Evolutionary conservation across 2,797 vertebrate genomes (phyloP).

Genomic region (Pseudochaenichthys georgianus): DNA sequence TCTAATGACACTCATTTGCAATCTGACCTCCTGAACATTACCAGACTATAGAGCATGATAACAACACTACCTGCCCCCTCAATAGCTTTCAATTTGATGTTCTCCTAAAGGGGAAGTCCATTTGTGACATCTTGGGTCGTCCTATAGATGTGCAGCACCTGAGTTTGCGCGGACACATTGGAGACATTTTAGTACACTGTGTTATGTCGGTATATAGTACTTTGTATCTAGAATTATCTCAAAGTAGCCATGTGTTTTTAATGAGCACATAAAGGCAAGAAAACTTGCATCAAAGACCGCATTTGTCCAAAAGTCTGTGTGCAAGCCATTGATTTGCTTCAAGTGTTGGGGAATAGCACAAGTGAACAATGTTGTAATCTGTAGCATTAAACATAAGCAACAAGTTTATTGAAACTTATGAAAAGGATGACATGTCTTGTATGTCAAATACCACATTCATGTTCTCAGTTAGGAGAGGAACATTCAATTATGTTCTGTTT

Average conservation of each 20-base stretch:
- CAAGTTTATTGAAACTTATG: not conserved
- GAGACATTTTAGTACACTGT: not conserved
- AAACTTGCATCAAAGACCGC: slow-evolving; percentile 25
- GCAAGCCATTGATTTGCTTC: slow-evolving; percentile 29
- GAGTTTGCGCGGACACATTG: slow-evolving; percentile 1
- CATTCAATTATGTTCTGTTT: slow-evolving; percentile 46
- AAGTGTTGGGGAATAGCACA: not conserved
- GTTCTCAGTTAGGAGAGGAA: slow-evolving; percentile 22
- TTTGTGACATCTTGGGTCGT: slow-evolving; percentile 11
- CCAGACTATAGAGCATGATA: slow-evolving; percentile 57
- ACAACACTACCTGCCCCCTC: slow-evolving; percentile 24
- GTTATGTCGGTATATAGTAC: not conserved
- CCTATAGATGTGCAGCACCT: not conserved
- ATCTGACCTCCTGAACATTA: slow-evolving; percentile 75
- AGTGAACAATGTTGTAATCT: slow-evolving; percentile 18
- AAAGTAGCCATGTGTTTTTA: slow-evolving; percentile 41
- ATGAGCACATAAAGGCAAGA: slow-evolving; percentile 30
- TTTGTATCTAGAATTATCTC: slow-evolving; percentile 14
- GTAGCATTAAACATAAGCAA: slow-evolving; percentile 19
- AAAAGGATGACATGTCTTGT: slow-evolving; percentile 5
- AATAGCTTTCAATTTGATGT: not conserved
- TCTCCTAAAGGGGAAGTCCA: slow-evolving; percentile 15
- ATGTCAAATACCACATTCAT: slow-evolving; percentile 38
- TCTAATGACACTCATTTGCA: slow-evolving; percentile 82
- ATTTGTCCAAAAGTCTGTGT: slow-evolving; percentile 31